These are phyloP conservation scores for Delphinapterus leucas DNA, from an alignment of 2,113 vertebrate genomes.

Conservation along the genomic window DNA sequence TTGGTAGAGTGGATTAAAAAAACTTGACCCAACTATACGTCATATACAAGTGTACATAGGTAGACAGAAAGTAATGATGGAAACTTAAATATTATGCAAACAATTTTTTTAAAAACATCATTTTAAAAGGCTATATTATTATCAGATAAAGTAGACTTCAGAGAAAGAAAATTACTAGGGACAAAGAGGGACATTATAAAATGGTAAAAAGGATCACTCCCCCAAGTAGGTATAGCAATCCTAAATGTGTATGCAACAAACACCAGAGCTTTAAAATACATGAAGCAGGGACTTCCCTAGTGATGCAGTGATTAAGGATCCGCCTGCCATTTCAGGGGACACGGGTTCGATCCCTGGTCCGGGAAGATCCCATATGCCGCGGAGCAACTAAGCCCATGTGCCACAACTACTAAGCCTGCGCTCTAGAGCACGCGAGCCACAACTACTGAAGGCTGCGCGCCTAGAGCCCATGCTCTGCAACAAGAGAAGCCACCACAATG, in stretches of 20 bases:
- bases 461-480: not conserved
- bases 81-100: not conserved
- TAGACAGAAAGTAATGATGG: not conserved
- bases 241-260: not conserved
- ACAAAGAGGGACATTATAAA: not conserved
- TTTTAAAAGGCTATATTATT: not conserved
- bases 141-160: not conserved
- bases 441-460: too few species aligned
- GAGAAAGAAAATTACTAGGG: not conserved
- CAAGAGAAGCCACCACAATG: not conserved
- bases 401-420: too few species aligned
- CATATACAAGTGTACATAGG: not conserved
- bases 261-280: not conserved
- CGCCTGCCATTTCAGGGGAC: not conserved
- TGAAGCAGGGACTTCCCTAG: not conserved
- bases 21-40: not conserved
- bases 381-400: not conserved
- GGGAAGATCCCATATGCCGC: not conserved
- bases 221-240: not conserved
- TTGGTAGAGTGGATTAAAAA: not conserved
- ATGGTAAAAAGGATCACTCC: not conserved
- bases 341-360: not conserved
- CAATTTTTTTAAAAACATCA: not conserved
- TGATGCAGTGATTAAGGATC: not conserved
- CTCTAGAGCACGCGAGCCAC: too few species aligned